These are phyloP conservation scores for Pangasianodon hypophthalmus DNA, from an alignment of 2,113 vertebrate genomes.

Conservation along the genomic window DNA sequence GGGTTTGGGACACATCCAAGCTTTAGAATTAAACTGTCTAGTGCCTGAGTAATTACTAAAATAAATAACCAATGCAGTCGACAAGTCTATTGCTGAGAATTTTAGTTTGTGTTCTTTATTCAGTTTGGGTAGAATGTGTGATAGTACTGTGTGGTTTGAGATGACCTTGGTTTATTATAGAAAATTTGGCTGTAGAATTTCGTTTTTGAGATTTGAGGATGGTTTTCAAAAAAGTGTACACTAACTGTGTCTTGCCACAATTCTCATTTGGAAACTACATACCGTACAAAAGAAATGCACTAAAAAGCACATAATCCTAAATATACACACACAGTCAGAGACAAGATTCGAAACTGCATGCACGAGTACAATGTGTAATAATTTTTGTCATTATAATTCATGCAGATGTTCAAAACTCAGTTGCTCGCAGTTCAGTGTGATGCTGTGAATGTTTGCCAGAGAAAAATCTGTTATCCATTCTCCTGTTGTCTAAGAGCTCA, in stretches of 20 bases:
- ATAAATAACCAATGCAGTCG: neutral
- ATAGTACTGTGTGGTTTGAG: neutral
- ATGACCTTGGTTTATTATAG: neutral
- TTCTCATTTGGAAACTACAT: neutral
- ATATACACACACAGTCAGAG: neutral
- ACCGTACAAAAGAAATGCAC: neutral
- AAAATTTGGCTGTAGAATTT: neutral
- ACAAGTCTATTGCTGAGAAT: neutral
- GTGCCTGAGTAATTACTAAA: neutral
- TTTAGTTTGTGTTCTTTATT: neutral
- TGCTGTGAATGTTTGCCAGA: constrained; percentile 7
- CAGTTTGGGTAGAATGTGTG: neutral
- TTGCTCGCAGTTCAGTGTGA: neutral
- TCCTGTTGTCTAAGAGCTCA: constrained; percentile 31
- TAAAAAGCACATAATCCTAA: neutral
- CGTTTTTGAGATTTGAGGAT: neutral
- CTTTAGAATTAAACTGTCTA: neutral
- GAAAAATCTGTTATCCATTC: constrained; percentile 28
- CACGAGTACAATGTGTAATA: neutral
- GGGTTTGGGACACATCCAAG: neutral
- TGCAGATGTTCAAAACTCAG: neutral
- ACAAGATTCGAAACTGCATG: neutral
- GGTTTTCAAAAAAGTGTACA: neutral
- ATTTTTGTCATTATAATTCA: constrained; percentile 21
- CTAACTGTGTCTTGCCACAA: neutral